Conservation (phyloP, 2,113 vertebrate species). For the Kryptolebias marmoratus region DNA sequence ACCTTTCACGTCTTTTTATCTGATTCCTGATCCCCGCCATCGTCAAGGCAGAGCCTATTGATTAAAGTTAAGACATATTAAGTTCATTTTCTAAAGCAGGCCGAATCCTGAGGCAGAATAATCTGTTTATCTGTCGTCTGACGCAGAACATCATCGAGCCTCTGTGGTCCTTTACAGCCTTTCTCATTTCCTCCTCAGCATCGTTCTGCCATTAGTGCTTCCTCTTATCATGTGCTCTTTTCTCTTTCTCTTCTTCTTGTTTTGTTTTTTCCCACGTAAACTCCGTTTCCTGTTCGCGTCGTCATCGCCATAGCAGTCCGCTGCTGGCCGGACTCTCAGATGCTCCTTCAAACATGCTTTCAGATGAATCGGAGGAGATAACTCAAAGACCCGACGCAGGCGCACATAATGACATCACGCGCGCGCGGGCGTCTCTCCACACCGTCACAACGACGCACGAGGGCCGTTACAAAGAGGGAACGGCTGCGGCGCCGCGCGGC, state of each 20-base stretch:
- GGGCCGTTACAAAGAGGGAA: slow-evolving; percentile 65
- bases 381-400: slow-evolving; percentile 35
- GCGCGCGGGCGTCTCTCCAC: slow-evolving; percentile 4
- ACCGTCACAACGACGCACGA: slow-evolving; percentile 27
- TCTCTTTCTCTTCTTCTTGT: neutral
- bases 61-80: slow-evolving; percentile 35
- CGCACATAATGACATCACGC: slow-evolving; percentile 4
- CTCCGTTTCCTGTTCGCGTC: slow-evolving; percentile 11
- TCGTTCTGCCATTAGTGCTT: slow-evolving; percentile 40
- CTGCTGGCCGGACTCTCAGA: slow-evolving; percentile 42
- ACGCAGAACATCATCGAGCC: slow-evolving; percentile 29
- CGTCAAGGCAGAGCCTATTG: neutral
- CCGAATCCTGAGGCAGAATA: slow-evolving; percentile 45
- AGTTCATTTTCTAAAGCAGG: slow-evolving; percentile 24
- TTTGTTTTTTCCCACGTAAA: neutral
- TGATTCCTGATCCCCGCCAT: too few relatives aligned
- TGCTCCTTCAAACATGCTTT: slow-evolving; percentile 65
- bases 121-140: slow-evolving; percentile 52
- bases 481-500: slow-evolving; percentile 34
- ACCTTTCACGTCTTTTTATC: too few relatives aligned
- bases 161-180: slow-evolving; percentile 35
- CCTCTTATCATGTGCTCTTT: slow-evolving; percentile 14
- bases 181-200: slow-evolving; percentile 65
- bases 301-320: slow-evolving; percentile 30
- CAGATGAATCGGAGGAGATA: slow-evolving; percentile 68